Evolutionary conservation across 2,797 vertebrate genomes (phyloP).

Genomic region (Chromobotia macracanthus): DNA sequence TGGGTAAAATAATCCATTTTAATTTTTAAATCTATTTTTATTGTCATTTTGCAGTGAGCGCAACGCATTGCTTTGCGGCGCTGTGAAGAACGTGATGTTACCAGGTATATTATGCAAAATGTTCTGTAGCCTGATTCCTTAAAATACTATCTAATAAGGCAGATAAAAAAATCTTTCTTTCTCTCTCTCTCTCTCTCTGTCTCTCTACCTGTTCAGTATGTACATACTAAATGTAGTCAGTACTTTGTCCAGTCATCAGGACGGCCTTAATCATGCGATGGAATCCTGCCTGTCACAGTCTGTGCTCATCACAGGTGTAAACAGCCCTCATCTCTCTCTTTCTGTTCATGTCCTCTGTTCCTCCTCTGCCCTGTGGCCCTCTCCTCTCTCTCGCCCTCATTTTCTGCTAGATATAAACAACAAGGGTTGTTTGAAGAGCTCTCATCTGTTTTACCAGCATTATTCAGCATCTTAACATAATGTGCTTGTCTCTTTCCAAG

Average conservation of each 20-base stretch:
- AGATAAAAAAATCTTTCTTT: background rate
- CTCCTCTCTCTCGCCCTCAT: conserved; percentile 17
- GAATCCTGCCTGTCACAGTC: background rate
- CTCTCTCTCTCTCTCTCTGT: background rate
- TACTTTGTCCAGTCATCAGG: no score
- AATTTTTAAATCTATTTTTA: no score
- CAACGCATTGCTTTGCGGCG: no score
- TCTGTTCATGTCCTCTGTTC: background rate
- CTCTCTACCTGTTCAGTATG: background rate
- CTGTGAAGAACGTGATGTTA: no score
- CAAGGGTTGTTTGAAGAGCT: conserved; percentile 38
- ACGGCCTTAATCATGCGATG: background rate
- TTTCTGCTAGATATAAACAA: conserved; percentile 36
- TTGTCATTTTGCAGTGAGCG: no score
- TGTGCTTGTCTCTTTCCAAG: conserved; percentile 46
- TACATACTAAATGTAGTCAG: no score
- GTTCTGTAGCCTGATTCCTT: no score
- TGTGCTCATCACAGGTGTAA: background rate
- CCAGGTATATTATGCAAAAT: no score
- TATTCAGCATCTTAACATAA: conserved; percentile 43
- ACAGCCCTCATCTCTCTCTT: conserved; percentile 14
- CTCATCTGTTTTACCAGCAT: conserved; percentile 29
- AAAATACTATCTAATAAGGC: no score
- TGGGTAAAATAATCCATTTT: no score
- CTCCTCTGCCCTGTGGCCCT: conserved; percentile 16